Evolutionary conservation across 2,888 invertebrate genomes (phyloP), one percentile per base, ranked within the genome.

Genomic region (Sinhomidia bicolor): DNA sequence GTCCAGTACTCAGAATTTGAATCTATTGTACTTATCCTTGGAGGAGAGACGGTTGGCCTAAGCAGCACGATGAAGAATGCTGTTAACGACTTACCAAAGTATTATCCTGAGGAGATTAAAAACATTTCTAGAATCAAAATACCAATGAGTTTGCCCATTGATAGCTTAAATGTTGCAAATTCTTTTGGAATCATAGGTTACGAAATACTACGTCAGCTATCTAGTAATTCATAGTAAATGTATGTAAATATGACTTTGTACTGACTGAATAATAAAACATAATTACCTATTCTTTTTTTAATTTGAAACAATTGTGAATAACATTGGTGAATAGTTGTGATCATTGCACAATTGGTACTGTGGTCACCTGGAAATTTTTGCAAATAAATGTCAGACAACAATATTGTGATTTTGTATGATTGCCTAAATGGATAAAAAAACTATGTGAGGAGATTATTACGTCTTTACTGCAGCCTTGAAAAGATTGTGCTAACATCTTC

Each of bases 31-130:
- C 93, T 99, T 4, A 95, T 98, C 47, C 94, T 98, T 91, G 98
- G 98, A 14, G 98, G 98, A 9, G 99, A 99, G 94, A 97, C 97
- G 7, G 95, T 96, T 93, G 98, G 98, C 0, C 94, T 98, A n/a
- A 97, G 97, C 94, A 95, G 96, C 32, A 96, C 97, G 5, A 96
- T 93, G 20, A 94, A 97, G 36, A 62, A 83, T 12, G 36, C 89
- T 29, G 80, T 84, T 17, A 23, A 74, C 9, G 83, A 80, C 0
- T 36, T 81, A 10, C 47, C 60, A 23, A 26, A 83, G 14, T 41
- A 62, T 23, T 74, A 89, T 89, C 95, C 96, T n/a, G 93, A 94
- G 41, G 93, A 94, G 44, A 94, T 93, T 88, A 94, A 95, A 83
- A 96, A 96, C 10, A 93, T 95, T 7, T 54, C 71, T 36, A 95